phyloP scores from a whole-genome alignment of 2,113 vertebrate genomes.

The Monarcha castaneiventris region DNA sequence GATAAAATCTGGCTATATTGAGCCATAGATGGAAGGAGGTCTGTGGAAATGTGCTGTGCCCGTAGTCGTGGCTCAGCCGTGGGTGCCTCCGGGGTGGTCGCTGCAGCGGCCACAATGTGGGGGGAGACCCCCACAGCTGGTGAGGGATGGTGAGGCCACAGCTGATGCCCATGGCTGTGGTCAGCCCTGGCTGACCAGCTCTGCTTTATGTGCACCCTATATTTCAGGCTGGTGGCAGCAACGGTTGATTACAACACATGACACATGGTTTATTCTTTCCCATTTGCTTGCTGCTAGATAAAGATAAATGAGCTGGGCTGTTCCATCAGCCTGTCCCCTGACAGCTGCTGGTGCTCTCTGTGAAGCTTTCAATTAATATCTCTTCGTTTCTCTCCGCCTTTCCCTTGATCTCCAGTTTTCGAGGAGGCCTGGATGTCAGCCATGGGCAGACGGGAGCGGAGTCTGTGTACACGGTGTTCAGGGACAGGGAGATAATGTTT shows the following conservation, averaged over 20 bases:
- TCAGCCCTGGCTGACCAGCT: neutral
- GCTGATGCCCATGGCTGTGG: fast-evolving
- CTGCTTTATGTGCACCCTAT: neutral
- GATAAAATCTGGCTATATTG: neutral
- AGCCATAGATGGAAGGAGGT: neutral
- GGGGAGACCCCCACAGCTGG: neutral
- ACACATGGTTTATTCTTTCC: neutral
- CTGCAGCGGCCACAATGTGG: fast-evolving
- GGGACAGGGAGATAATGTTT: constrained; percentile 94
- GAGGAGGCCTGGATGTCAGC: constrained; percentile 91
- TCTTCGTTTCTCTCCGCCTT: neutral
- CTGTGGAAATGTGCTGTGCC: neutral
- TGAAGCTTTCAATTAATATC: neutral
- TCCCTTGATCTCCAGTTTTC: constrained; percentile 76
- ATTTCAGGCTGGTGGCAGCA: neutral
- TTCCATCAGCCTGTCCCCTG: neutral
- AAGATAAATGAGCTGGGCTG: neutral
- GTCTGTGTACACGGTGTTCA: constrained; percentile 90
- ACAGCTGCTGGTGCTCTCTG: neutral
- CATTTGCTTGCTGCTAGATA: neutral
- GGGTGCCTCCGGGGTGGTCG: fast-evolving
- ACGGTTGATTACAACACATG: neutral
- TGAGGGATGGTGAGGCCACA: fast-evolving
- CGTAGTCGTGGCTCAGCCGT: fast-evolving
- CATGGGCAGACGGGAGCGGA: constrained; percentile 91